Percentiles rank a stretch among this genome's conserved stretches.
These are phyloP conservation scores for Ochropacha duplaris DNA, from an alignment of 2,888 invertebrate species.

Conservation along the genomic window DNA sequence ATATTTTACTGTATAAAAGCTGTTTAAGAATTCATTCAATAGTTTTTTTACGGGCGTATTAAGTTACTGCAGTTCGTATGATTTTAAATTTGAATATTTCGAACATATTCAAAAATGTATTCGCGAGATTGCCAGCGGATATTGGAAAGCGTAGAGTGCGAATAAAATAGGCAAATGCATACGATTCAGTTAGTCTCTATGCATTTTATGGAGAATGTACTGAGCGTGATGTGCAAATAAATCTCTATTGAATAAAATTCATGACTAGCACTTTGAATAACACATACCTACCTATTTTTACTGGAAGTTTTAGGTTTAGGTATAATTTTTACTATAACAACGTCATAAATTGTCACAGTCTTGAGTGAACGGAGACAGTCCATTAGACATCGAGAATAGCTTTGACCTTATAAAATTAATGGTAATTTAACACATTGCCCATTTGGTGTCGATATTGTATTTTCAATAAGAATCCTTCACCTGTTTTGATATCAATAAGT, in stretches of 20 bases:
- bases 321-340: not conserved
- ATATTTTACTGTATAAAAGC: not conserved
- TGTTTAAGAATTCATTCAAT: no score
- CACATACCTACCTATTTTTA: not conserved
- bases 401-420: not conserved
- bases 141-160: slow-evolving; percentile 32
- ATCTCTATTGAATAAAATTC: not conserved
- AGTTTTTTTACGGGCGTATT: no score
- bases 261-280: not conserved
- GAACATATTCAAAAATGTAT: slow-evolving; percentile 44
- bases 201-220: not conserved
- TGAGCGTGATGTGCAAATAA: not conserved
- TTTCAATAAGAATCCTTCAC: slow-evolving; percentile 35
- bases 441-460: slow-evolving; percentile 31
- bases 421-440: slow-evolving; percentile 8
- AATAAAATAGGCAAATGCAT: slow-evolving; percentile 25
- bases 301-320: not conserved
- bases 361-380: not conserved
- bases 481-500: slow-evolving; percentile 49
- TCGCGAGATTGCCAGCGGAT: slow-evolving; percentile 23
- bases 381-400: not conserved
- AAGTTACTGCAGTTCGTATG: not conserved
- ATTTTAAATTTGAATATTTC: slow-evolving; percentile 36
- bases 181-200: not conserved
- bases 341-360: not conserved